A percentile compares a stretch with the other conserved stretches of the same genome.
phyloP scores from a whole-genome alignment of 2,888 invertebrate genomes.

The Brenthis ino region DNA sequence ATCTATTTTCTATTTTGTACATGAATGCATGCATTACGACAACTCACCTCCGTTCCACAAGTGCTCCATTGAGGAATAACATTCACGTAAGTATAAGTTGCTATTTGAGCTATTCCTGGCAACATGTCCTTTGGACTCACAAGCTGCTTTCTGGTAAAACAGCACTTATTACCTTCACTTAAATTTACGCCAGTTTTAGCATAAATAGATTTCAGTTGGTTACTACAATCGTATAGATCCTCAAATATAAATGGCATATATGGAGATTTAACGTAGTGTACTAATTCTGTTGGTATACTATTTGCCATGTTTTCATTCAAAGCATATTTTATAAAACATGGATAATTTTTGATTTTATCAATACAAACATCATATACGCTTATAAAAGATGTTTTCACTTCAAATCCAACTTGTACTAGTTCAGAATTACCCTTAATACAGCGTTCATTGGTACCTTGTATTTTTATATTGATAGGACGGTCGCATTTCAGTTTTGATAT shows the following conservation, averaged over 20 bases:
- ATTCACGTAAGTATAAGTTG: slow-evolving; percentile 54
- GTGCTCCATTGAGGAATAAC: slow-evolving; percentile 60
- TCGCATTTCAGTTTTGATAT: slow-evolving; percentile 10
- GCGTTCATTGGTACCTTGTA: not conserved
- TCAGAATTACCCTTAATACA: slow-evolving; percentile 1
- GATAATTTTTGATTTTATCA: not conserved
- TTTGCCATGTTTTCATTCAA: not conserved
- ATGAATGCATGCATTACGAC: not conserved
- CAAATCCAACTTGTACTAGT: not conserved
- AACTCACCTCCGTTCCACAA: slow-evolving; percentile 50
- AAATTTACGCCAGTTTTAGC: slow-evolving; percentile 6
- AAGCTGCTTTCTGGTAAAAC: slow-evolving; percentile 53
- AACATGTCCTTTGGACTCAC: slow-evolving; percentile 53
- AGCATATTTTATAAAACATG: slow-evolving; percentile 6
- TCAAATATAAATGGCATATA: not conserved
- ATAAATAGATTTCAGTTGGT: slow-evolving; percentile 30
- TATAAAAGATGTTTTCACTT: not conserved
- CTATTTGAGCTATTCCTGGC: slow-evolving; percentile 50
- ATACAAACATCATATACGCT: slow-evolving; percentile 1
- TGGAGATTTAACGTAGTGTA: not conserved
- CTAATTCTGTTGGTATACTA: not conserved
- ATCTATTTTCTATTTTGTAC: not conserved
- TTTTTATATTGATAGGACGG: not conserved
- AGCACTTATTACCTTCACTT: slow-evolving; percentile 47
- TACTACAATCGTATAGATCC: not conserved